Base-by-base conservation (phyloP, 2,888 invertebrate genomes). In the Baronia brevicornis region DNA sequence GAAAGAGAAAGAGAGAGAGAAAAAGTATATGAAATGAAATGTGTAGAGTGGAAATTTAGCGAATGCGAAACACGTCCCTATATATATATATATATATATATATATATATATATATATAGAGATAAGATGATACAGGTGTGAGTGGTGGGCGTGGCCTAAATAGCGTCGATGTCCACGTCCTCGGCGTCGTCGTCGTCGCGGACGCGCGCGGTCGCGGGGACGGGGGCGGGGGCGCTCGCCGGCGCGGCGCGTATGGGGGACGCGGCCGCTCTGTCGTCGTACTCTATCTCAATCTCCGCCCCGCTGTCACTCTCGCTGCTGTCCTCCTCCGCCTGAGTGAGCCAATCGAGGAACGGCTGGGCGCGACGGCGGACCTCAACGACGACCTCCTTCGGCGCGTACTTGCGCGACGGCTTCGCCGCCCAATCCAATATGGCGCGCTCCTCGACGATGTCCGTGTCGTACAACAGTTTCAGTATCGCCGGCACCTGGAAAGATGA, bases 381-480 rank as follows among this genome's bases (percentile, higher is more conserved):
- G 39, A 93, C 91, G 38, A 97, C 78, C 70, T 98, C 98, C 67
- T 93, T 93, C 36, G 91, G 87, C 26, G 97, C 97, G 75, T 96
- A 97, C 78, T 97, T 98, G 85, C 95, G 96, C 55, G 92, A 93
- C 30, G 96, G 93, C 87, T 97, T 98, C 51, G 91, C 92, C 4
- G 93, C 91, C 99, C 99, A 99, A 45, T 98, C 97, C 42, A 98
- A 84, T 49, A 99, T 87, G 25, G 94, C 91, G 63, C 95, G 93
- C 78, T 99, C 99, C 48, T 96, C 96, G 55, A 99, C 86, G 55
- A 99, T 93, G 79, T 99, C 99, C 50, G 86, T 73, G 80, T 99
- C 98, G 79, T 99, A 99, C 60, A 99, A 90, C 46, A 93, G 80
- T 89, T 96, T 96, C 48, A 97, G 87, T 52, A 96, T 91, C 65